phyloP scores from a whole-genome alignment of 35 echinoderm and acorn worm genomes.

The Apostichopus californicus region DNA sequence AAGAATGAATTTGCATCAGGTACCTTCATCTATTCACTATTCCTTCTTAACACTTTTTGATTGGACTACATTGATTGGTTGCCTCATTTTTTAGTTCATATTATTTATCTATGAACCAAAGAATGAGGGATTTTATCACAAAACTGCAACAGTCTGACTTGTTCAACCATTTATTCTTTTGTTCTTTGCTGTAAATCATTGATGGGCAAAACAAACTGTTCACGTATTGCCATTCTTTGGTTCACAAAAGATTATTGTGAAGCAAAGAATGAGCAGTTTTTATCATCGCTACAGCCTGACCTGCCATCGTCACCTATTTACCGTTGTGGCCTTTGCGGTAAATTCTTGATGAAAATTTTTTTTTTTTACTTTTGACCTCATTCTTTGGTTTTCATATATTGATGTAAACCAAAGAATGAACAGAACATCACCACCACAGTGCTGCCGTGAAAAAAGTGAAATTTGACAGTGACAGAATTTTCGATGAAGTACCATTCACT shows the following conservation, averaged over 20 bases:
- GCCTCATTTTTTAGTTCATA: background rate
- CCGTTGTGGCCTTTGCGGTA: background rate
- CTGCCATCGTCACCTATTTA: background rate
- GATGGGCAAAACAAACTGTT: too few relatives aligned
- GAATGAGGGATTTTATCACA: background rate
- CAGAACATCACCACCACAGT: background rate
- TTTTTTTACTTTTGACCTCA: background rate
- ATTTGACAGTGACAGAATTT: too few relatives aligned
- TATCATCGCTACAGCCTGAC: background rate
- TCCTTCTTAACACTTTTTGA: too few relatives aligned
- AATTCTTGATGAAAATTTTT: background rate
- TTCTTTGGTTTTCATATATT: background rate
- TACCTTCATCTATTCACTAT: too few relatives aligned
- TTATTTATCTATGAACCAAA: background rate
- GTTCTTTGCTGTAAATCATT: too few relatives aligned
- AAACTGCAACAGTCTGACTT: too few relatives aligned
- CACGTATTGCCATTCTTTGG: too few relatives aligned
- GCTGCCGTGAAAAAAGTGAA: background rate
- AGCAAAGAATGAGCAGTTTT: background rate
- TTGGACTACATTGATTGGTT: background rate
- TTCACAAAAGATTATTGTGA: too few relatives aligned
- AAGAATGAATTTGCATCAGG: too few relatives aligned
- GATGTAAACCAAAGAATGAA: background rate
- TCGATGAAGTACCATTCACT: background rate
- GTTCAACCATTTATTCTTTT: too few relatives aligned